These are phyloP conservation scores for Falco berigora DNA, from an alignment of 2,797 vertebrate genomes.

Conservation along the genomic window DNA sequence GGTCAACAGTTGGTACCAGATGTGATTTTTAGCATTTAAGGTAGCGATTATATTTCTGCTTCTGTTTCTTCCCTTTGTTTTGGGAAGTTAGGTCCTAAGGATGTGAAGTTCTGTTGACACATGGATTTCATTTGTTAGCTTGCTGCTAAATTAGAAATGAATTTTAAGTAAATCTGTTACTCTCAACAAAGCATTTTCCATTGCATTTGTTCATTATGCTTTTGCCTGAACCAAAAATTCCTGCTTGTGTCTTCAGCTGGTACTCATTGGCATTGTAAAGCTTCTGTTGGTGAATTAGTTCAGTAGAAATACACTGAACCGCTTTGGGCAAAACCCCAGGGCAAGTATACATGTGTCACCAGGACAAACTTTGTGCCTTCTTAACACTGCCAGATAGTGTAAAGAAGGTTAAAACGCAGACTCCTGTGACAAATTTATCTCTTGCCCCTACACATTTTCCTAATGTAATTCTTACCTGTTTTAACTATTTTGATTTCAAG, in stretches of 20 bases:
- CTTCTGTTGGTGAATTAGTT: not conserved
- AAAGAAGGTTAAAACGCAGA: not conserved
- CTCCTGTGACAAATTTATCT: not conserved
- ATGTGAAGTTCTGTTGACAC: not conserved
- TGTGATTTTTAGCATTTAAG: slow-evolving; percentile 50
- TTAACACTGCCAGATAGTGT: not conserved
- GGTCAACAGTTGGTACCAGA: slow-evolving; percentile 43
- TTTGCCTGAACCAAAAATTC: not conserved
- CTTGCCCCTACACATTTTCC: not conserved
- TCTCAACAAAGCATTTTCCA: not conserved
- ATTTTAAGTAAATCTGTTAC: not conserved
- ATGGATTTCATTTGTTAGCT: not conserved
- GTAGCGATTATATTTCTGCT: not conserved
- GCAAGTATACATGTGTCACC: not conserved
- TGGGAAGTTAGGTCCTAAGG: not conserved
- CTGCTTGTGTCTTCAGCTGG: not conserved
- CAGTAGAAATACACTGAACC: not conserved
- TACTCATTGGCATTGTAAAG: not conserved
- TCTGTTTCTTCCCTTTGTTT: not conserved
- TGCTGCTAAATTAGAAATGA: not conserved
- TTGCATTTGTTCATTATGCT: not conserved
- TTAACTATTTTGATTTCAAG: not conserved
- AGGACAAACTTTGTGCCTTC: not conserved
- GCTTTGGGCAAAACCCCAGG: not conserved
- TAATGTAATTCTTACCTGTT: not conserved